Evolutionary conservation across 2,113 vertebrate genomes (phyloP).

Genomic region (Elgaria multicarinata): DNA sequence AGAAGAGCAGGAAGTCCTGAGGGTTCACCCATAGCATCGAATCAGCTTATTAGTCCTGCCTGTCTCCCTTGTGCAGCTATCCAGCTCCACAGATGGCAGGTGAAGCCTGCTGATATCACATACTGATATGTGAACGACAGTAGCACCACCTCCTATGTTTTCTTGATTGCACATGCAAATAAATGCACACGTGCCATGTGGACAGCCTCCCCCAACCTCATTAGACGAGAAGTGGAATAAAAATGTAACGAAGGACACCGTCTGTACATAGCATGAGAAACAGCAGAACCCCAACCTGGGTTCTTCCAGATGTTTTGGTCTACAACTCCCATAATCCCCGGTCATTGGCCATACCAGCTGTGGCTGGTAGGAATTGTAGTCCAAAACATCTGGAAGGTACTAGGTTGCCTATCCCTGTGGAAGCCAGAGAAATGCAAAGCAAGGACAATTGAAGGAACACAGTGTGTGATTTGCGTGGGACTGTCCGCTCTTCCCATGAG

Average conservation of each 20-base stretch:
- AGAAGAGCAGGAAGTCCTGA: too few relatives aligned
- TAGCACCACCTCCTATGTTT: neutral
- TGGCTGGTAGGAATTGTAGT: too few relatives aligned
- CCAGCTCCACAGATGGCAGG: neutral
- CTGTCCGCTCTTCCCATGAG: neutral
- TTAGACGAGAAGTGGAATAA: too few relatives aligned
- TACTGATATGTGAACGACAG: neutral
- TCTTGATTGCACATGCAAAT: neutral
- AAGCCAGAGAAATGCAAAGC: neutral
- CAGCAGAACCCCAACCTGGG: too few relatives aligned
- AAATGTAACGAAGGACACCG: too few relatives aligned
- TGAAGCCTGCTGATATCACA: too few relatives aligned
- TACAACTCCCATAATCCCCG: too few relatives aligned
- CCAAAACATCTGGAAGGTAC: too few relatives aligned
- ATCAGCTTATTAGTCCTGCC: neutral
- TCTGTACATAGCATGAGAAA: too few relatives aligned
- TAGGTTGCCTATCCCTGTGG: too few relatives aligned
- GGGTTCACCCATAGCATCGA: neutral
- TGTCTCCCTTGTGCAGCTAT: neutral
- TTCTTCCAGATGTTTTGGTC: too few relatives aligned
- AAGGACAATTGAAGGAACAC: neutral
- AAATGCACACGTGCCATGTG: neutral
- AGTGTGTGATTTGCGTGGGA: neutral
- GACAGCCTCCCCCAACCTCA: neutral
- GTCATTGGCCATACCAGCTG: too few relatives aligned